phyloP scores from a whole-genome alignment of 2,797 vertebrate species.

The Pyrrhura leucotis region DNA sequence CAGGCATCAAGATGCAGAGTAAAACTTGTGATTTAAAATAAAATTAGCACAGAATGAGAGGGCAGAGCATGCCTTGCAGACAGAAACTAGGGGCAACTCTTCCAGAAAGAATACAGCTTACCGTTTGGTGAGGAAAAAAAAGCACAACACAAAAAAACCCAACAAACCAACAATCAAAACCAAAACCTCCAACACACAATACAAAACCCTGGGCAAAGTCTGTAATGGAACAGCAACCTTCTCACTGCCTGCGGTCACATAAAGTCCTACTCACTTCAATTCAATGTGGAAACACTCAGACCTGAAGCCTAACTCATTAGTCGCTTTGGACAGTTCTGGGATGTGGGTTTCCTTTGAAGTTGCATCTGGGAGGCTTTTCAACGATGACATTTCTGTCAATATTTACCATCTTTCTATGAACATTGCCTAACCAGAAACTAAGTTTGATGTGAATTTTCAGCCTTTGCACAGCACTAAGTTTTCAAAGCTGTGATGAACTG shows the following conservation, averaged over 20 bases:
- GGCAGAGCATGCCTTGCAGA: background rate
- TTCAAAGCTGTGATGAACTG: background rate
- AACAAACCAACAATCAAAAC: background rate
- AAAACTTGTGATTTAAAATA: background rate
- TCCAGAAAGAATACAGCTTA: background rate
- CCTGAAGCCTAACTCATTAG: background rate
- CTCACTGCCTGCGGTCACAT: background rate
- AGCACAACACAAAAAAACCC: background rate
- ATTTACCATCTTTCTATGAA: background rate
- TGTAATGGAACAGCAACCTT: background rate
- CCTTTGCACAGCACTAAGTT: background rate
- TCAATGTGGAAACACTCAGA: background rate
- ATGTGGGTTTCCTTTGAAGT: background rate
- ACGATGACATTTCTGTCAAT: background rate
- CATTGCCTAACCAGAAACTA: background rate
- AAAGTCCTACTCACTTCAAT: background rate
- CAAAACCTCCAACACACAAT: background rate
- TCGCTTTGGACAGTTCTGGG: background rate
- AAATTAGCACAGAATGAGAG: accelerated
- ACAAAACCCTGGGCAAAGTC: background rate
- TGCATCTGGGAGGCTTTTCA: background rate
- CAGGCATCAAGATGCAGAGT: background rate
- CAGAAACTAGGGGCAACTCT: background rate
- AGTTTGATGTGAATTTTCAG: background rate
- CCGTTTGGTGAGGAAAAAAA: background rate